Percentiles rank a stretch among this genome's conserved stretches.
Evolutionary conservation across 2,113 vertebrate genomes (phyloP).

Genomic region (Uria lomvia): DNA sequence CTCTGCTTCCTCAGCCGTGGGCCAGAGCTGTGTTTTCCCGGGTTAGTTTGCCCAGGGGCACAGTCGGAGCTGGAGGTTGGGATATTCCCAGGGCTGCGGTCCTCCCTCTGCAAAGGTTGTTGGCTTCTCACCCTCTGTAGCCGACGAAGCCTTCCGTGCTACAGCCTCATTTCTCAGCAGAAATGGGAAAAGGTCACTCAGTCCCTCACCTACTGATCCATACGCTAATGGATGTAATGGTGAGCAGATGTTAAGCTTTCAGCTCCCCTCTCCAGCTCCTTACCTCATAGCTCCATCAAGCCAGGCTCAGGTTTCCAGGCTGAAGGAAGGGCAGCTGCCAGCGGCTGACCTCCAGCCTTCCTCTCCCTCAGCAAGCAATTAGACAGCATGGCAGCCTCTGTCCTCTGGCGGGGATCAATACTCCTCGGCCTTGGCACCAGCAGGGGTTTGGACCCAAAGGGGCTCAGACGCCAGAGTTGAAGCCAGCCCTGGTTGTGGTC

Average conservation of each 20-base stretch:
- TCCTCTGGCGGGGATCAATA: background rate
- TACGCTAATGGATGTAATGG: background rate
- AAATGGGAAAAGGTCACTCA: background rate
- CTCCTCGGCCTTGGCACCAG: background rate
- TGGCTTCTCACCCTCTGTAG: background rate
- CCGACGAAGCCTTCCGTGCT: background rate
- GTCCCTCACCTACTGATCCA: background rate
- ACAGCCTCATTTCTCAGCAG: background rate
- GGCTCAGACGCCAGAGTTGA: background rate
- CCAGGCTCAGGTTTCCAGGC: constrained; percentile 22
- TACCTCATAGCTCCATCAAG: background rate
- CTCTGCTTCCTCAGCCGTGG: background rate
- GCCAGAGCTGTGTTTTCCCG: background rate
- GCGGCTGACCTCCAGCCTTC: background rate
- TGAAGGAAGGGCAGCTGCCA: background rate
- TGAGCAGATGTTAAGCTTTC: background rate
- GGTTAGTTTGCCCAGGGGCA: rapidly evolving
- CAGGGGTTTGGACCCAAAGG: rapidly evolving
- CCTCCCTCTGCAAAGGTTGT: background rate
- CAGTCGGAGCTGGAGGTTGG: background rate
- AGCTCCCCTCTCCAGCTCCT: background rate
- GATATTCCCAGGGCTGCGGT: background rate
- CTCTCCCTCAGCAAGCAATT: background rate
- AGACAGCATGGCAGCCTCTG: background rate
- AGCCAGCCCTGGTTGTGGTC: background rate